These are phyloP conservation scores for Oncopodura yosiiana DNA, from an alignment of 1,140 invertebrate species.

Conservation along the genomic window DNA sequence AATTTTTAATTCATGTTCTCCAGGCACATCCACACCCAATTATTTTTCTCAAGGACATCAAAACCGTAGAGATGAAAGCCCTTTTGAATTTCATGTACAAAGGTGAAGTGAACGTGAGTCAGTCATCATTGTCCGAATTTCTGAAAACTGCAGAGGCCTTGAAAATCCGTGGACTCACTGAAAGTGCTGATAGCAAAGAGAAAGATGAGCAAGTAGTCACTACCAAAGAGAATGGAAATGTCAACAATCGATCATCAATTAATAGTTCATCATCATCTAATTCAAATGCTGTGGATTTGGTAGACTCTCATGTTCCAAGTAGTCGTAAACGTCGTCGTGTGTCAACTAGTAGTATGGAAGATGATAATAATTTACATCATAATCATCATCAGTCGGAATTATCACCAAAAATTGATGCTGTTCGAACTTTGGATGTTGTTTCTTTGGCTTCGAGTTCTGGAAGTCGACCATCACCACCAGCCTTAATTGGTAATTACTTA, in stretches of 20 bases:
- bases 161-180: slow-evolving; percentile 78
- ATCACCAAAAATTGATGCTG: too few species aligned
- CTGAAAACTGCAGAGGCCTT: slow-evolving; percentile 81
- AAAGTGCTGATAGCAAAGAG: slow-evolving; percentile 38
- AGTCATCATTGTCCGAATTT: slow-evolving; percentile 75
- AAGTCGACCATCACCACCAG: slow-evolving; percentile 32
- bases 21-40: slow-evolving; percentile 83
- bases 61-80: slow-evolving; percentile 74
- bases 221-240: slow-evolving; percentile 3
- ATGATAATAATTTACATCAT: too few species aligned
- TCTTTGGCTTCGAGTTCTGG: slow-evolving; percentile 22
- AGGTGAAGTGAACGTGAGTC: slow-evolving; percentile 77
- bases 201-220: slow-evolving; percentile 4
- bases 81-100: slow-evolving; percentile 84
- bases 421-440: slow-evolving; percentile 22
- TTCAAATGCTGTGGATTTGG: slow-evolving; percentile 1
- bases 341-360: slow-evolving; percentile 27
- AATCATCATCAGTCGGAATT: too few species aligned
- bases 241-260: not conserved
- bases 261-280: not conserved
- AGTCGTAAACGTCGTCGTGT: slow-evolving; percentile 21
- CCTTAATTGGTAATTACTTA: slow-evolving; percentile 16
- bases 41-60: slow-evolving; percentile 81
- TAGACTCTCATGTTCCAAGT: slow-evolving; percentile 2
- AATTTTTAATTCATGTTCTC: too few species aligned